phyloP scores from a whole-genome alignment of 2,888 invertebrate genomes.

The Mythimna impura region DNA sequence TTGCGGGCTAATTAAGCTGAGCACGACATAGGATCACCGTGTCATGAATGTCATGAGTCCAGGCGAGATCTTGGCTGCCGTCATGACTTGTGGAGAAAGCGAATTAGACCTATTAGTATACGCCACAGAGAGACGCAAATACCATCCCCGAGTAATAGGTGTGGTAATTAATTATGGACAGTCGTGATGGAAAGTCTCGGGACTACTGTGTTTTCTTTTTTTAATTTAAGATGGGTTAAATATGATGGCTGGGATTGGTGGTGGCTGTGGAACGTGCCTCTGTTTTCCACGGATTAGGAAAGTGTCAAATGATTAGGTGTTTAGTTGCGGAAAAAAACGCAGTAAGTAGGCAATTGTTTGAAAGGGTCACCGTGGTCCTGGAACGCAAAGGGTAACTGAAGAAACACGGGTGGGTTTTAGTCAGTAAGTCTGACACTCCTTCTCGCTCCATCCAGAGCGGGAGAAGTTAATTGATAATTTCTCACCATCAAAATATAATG shows the following conservation, averaged over 20 bases:
- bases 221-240: slow-evolving; percentile 25
- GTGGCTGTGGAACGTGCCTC: slow-evolving; percentile 3
- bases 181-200: slow-evolving; percentile 56
- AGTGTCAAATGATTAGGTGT: neutral
- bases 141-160: slow-evolving; percentile 69
- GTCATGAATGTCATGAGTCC: slow-evolving; percentile 69
- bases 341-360: too few relatives aligned
- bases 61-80: slow-evolving; percentile 72
- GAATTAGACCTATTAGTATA: slow-evolving; percentile 84
- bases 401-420: too few relatives aligned
- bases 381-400: too few relatives aligned
- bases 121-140: slow-evolving; percentile 74
- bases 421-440: too few relatives aligned
- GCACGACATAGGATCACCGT: slow-evolving; percentile 79
- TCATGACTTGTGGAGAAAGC: slow-evolving; percentile 76
- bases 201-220: slow-evolving; percentile 39
- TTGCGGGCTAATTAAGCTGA: slow-evolving; percentile 80
- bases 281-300: neutral
- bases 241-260: slow-evolving; percentile 10
- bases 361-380: too few relatives aligned
- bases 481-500: too few relatives aligned
- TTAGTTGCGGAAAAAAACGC: neutral
- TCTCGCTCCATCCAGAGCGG: too few relatives aligned
- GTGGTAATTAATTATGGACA: slow-evolving; percentile 71
- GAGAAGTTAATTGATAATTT: too few relatives aligned